Conservation (phyloP, 1,140 invertebrate species). For the Magallana angulata region DNA sequence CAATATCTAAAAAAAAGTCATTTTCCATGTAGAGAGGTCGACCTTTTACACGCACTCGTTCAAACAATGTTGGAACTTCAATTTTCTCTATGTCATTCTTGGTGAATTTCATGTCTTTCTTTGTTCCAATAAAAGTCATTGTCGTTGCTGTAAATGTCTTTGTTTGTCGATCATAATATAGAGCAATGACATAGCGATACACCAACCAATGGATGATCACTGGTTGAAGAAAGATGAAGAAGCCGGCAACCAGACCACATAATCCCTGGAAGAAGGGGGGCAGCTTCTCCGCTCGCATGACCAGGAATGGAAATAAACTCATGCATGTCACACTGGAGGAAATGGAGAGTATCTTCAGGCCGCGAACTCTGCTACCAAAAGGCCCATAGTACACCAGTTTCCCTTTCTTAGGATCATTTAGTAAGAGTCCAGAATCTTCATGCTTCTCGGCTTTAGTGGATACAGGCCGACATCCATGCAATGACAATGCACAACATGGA, state of each 20-base stretch:
- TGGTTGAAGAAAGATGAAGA: constrained; percentile 21
- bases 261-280: constrained; percentile 1
- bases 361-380: neutral
- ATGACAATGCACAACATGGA: neutral
- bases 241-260: neutral
- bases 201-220: constrained; percentile 17
- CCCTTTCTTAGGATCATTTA: constrained; percentile 5
- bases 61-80: neutral
- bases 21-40: constrained; percentile 4
- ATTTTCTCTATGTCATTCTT: neutral
- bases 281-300: neutral
- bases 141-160: neutral
- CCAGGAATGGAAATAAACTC: neutral
- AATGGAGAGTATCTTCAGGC: neutral
- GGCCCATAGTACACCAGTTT: constrained; percentile 2
- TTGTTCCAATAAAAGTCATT: constrained; percentile 10
- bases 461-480: neutral
- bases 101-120: constrained; percentile 3
- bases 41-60: neutral
- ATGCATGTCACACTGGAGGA: neutral
- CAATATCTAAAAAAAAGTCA: constrained; percentile 11
- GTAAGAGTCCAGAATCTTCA: constrained; percentile 11
- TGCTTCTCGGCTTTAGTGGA: neutral
- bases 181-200: neutral
- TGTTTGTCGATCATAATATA: neutral